A percentile compares a stretch with the other conserved stretches of the same genome.
These are phyloP conservation scores for Okamejei kenojei DNA, from an alignment of 2,797 vertebrate species.

Conservation along the genomic window DNA sequence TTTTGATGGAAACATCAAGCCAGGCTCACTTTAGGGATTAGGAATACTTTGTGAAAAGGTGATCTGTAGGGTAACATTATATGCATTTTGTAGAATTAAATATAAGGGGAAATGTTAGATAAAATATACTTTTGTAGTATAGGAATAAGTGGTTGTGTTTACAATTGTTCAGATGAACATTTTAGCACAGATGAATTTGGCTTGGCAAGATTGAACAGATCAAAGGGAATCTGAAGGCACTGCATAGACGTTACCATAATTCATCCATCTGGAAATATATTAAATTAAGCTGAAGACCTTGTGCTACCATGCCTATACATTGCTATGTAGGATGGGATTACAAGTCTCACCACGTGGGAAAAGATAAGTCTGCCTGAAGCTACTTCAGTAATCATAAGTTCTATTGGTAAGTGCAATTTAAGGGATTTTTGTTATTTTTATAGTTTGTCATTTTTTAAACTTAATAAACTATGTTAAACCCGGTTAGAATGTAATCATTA, in stretches of 20 bases:
- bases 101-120: conserved; percentile 21
- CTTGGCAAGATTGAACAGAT: conserved; percentile 5
- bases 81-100: conserved; percentile 16
- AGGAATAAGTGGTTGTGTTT: conserved; percentile 25
- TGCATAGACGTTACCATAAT: conserved; percentile 32
- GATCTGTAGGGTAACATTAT: not conserved
- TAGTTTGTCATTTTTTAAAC: not conserved
- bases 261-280: conserved; percentile 12
- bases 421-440: conserved; percentile 18
- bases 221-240: conserved; percentile 4
- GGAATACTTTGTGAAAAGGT: conserved; percentile 15
- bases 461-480: not conserved
- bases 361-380: conserved; percentile 19
- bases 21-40: not conserved
- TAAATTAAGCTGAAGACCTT: not conserved
- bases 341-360: conserved; percentile 7
- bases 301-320: conserved; percentile 13
- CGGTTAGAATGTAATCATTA: not conserved
- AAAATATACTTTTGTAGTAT: conserved; percentile 37
- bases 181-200: conserved; percentile 33
- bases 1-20: conserved; percentile 33
- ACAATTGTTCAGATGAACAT: conserved; percentile 27
- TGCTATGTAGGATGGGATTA: conserved; percentile 27
- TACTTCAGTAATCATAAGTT: conserved; percentile 27
- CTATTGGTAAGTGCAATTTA: not conserved